Base-by-base conservation (phyloP, 1,140 invertebrate species). In the Panagrolaimus sp. region DNA sequence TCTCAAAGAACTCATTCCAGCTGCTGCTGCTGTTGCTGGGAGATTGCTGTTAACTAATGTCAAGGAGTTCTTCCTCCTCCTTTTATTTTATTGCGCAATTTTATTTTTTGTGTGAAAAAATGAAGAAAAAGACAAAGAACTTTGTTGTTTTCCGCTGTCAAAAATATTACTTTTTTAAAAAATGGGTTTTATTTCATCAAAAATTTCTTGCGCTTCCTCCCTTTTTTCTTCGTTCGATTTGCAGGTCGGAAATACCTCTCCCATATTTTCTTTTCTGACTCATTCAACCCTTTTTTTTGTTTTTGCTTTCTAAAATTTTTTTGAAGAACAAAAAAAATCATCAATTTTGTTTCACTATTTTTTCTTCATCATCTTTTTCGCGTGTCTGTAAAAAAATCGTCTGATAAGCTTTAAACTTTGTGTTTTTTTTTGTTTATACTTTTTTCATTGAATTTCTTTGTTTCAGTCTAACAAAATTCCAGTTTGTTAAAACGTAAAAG, bases 301-400 rank as follows among this genome's bases (percentile, higher is more conserved):
- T 58, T n/a, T 58, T 58, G 15, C 52, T 58, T 58, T 58, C 17
- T n/a, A n/a, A n/a, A n/a, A n/a, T 58, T 58, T 58, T 38, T 2
- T 38, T 38, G 32, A 4, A 4, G 32, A 38, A n/a, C n/a, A n/a
- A n/a, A 38, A 38, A 38, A 38, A 7, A 38, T 38, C 32, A 38
- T 38, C 32, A 38, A 7, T 38, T 38, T 38, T 38, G 32, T 38
- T 38, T 38, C 32, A 38, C 32, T 38, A 38, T 38, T 38, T 38
- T 38, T 38, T 38, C n/a, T 38, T n/a, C n/a, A 38, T 7, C 32
- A 7, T 7, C 32, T 4, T 38, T 38, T 38, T 38, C 7, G 2
- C 7, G 32, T 38, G 32, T 38, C 32, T 7, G 7, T 38, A n/a
- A 38, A 38, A 58, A 58, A 26, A 58, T 12, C 17, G 12, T n/a